A percentile compares a stretch with the other conserved stretches of the same genome.
Evolutionary conservation across 2,888 invertebrate species (phyloP).

Genomic region (Lithosia quadra): DNA sequence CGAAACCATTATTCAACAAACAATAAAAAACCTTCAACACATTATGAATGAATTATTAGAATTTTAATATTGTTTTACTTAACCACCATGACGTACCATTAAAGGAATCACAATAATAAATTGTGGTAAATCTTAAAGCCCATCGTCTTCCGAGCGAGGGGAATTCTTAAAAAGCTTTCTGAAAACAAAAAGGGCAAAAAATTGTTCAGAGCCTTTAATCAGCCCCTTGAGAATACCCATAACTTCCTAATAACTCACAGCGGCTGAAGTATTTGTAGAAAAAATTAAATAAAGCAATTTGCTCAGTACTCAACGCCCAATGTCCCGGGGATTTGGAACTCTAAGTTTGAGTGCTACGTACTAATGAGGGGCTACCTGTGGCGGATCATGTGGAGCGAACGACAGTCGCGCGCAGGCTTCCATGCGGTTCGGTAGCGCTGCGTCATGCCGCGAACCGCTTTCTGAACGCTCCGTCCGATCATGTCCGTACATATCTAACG

Average conservation of each 20-base stretch:
- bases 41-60: neutral
- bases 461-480: constrained; percentile 67
- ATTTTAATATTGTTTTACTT: neutral
- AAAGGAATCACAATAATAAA: neutral
- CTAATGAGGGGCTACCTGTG: constrained; percentile 82
- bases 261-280: constrained; percentile 16
- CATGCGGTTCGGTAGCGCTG: constrained; percentile 80
- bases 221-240: constrained; percentile 7
- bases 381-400: constrained; percentile 73
- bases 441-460: constrained; percentile 65
- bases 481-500: constrained; percentile 57
- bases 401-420: constrained; percentile 85
- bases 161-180: constrained; percentile 10
- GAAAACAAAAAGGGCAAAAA: constrained; percentile 2
- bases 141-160: neutral
- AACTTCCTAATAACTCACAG: constrained; percentile 13
- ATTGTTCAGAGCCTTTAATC: constrained; percentile 4
- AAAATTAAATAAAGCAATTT: constrained; percentile 51
- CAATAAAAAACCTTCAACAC: neutral
- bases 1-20: neutral
- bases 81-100: neutral
- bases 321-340: constrained; percentile 67
- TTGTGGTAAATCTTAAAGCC: neutral
- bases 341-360: constrained; percentile 64
- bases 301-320: constrained; percentile 42